Conservation (phyloP, 2,113 vertebrate genomes). For the Elephas maximus region DNA sequence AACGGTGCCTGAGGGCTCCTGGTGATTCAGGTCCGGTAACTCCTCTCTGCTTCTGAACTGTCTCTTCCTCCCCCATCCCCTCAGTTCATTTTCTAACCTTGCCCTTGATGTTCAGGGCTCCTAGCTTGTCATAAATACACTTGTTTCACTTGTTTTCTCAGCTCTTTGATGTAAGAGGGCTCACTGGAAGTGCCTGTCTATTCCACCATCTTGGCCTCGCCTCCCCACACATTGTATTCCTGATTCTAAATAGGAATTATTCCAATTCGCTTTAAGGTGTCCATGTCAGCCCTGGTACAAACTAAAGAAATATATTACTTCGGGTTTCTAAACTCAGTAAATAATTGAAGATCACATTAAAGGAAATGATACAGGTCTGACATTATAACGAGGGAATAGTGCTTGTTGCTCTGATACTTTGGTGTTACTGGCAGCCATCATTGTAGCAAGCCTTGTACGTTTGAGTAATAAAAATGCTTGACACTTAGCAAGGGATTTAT, state of each 20-base stretch:
- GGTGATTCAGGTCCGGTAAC: too few relatives aligned
- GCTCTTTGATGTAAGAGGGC: too few relatives aligned
- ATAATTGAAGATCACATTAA: not conserved
- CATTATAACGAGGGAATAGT: not conserved
- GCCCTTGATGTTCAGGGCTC: too few relatives aligned
- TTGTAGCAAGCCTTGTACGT: not conserved
- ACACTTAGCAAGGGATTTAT: not conserved
- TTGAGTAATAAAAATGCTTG: not conserved
- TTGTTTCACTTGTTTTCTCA: too few relatives aligned
- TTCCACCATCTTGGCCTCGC: too few relatives aligned
- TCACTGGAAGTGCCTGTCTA: too few relatives aligned
- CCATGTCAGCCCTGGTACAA: not conserved
- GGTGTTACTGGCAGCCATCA: not conserved
- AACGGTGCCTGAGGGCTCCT: too few relatives aligned
- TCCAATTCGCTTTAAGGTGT: not conserved
- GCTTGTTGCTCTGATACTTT: not conserved
- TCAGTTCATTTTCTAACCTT: too few relatives aligned
- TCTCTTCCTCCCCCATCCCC: too few relatives aligned
- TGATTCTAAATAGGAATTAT: conserved; percentile 24
- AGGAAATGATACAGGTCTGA: not conserved
- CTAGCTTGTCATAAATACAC: too few relatives aligned
- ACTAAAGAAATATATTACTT: conserved; percentile 1
- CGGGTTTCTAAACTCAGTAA: conserved; percentile 11
- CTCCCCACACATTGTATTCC: not conserved
- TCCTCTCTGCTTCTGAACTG: too few relatives aligned